Base-by-base conservation (phyloP, 2,797 vertebrate genomes). In the Hyperoplus immaculatus region DNA sequence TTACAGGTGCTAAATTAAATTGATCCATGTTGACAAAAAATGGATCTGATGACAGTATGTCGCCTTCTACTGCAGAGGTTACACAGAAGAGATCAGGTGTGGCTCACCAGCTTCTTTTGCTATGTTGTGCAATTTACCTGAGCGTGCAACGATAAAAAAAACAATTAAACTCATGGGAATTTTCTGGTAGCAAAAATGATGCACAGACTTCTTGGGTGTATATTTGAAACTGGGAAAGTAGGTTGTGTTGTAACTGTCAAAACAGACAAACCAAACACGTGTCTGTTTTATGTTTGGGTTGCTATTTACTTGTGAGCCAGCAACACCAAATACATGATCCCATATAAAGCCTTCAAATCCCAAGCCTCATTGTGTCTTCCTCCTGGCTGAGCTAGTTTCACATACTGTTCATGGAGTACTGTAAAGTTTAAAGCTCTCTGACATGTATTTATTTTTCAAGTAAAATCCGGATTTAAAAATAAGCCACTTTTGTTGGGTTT, bases 71-170 rank as follows among this genome's bases (percentile, higher is more conserved):
- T 42, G 64, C 47, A 49, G 51, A 55, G n/a, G 18, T 5, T 55
- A 5, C 18, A 41, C 59, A 5, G 38, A 4, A 10, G 8, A 41
- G 6, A 18, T 58, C 38, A 69, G 53, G 71, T 77, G 73, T 75
- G 79, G 63, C 41, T 66, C 47, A 5, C 4, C 55, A 29, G 12
- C 9, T 10, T 51, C 41, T 13, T 3, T 18, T 5, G 1, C 15
- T 29, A 21, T 58, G 12, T 80, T 89, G 76, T 55, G 80, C 70
- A 88, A 82, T 66, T 53, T 16, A 5, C 54, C 11, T 36, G 16
- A 72, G 38, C 1, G 8, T 79, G 57, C 55, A 70, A 77, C 18
- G 1, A 1, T 15, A n/a, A 41, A 58, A 58, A 3, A 38, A 14
- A 65, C 12, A 41, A 3, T 1, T 3, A 8, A 11, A n/a, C 5